Evolutionary conservation across 2,797 vertebrate species (phyloP).

Genomic region (Notolabrus celidotus): DNA sequence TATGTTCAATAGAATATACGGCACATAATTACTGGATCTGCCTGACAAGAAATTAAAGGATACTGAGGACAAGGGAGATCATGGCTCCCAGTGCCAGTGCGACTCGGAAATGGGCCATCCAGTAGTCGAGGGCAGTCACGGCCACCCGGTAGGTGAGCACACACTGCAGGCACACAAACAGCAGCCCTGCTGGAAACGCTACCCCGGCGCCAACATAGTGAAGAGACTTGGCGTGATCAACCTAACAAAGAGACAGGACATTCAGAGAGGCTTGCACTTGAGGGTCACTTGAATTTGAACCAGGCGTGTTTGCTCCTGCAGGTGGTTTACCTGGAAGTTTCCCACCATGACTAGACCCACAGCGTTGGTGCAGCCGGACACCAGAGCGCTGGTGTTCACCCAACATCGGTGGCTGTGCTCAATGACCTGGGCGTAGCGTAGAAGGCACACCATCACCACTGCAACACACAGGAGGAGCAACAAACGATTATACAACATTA

Average conservation of each 20-base stretch:
- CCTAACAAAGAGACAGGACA: constrained; percentile 75
- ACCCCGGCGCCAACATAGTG: constrained; percentile 93
- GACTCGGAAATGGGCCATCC: constrained; percentile 91
- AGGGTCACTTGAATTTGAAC: neutral
- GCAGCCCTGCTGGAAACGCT: constrained; percentile 92
- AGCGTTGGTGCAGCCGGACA: constrained; percentile 91
- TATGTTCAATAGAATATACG: no score
- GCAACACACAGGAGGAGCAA: constrained; percentile 25
- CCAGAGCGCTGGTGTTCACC: constrained; percentile 91
- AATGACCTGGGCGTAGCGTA: constrained; percentile 93
- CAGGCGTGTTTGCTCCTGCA: no score
- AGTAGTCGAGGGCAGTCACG: constrained; percentile 88
- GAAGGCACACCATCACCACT: constrained; percentile 93
- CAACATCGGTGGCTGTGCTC: constrained; percentile 91
- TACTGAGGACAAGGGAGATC: constrained; percentile 92
- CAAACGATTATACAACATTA: neutral
- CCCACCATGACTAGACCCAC: constrained; percentile 92
- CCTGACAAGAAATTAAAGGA: no score
- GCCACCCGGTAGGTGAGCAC: constrained; percentile 91
- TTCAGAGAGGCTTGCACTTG: neutral
- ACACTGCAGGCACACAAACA: constrained; percentile 93
- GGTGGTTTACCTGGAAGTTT: constrained; percentile 90
- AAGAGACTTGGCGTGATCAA: constrained; percentile 92
- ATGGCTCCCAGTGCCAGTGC: constrained; percentile 88
- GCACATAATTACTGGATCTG: no score